Base-by-base conservation (phyloP, 2,113 vertebrate species). In the Trinectes maculatus region DNA sequence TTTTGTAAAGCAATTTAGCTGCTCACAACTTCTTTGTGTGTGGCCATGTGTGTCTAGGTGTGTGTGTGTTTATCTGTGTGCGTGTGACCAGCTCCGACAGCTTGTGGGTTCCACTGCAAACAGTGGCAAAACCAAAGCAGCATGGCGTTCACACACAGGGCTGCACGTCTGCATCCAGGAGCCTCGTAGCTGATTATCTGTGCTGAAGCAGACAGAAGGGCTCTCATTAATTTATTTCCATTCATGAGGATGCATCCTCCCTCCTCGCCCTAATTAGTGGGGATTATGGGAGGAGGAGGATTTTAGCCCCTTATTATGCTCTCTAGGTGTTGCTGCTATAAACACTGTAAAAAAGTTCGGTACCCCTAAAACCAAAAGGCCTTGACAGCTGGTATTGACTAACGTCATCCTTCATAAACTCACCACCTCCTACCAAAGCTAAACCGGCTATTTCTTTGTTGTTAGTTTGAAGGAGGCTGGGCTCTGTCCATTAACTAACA, bases 191-290 rank as follows among this genome's bases (percentile, higher is more conserved):
- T 89, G 83, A 93, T 92, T 93, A 90, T 89, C 68, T 87, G 34
- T 60, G 76, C 89, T 86, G 79, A 89, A 80, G 73, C 83, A 86
- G 84, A 61, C 81, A 78, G 81, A 84, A 71, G 86, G 85, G 86
- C 85, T 58, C 77, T 89, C 91, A 91, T 92, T 94, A 95, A 94
- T 93, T 92, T 91, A 92, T 91, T 76, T 87, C 91, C 87, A 87
- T 82, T 89, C 89, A 91, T 37, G 77, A 91, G 91, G 92, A 91
- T 77, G 28, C 86, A 92, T 91, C 78, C 92, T 91, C 60, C 22
- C 53, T 60, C 69, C 47, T 71, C 21, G 13, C 66, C 19, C 87
- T 71, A 86, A 85, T 89, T 86, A 88, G 65, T 58, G 49, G 16
- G 56, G 52, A 62, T 60, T 71, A 37, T 59, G 12, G 37, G 53